Evolutionary conservation across 2,797 vertebrate species (phyloP), one percentile per base, ranked within the genome.

Genomic region (Oreonectes daqikongensis): DNA sequence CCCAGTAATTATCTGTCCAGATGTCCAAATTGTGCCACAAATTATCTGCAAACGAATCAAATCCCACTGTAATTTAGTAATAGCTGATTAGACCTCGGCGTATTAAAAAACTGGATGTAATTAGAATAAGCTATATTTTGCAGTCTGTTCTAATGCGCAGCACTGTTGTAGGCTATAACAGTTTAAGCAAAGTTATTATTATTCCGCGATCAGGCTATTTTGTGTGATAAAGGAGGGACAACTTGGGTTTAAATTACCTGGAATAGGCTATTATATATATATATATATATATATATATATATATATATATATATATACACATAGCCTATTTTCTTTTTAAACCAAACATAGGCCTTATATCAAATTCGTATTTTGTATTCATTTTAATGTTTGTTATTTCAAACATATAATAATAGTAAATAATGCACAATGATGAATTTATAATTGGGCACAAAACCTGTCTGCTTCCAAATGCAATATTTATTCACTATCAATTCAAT

Each of bases 61-160:
- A 94, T 90, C 50, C 80, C 85, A 93, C 92, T 92, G 93, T 96
- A 95, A 98, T 97, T 95, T 95, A 94, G 94, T 96, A 96, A 96
- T 95, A 90, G 94, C 95, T 95, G 96, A 97, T 98, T 95, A 95
- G 91, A 78, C 79, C 48, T 91, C 90, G 90, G 92, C 91, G 91
- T 86, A 90, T 92, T 94, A 93, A 93, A 93, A 89, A 89, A 92
- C 92, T 91, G 93, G 89, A 91, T 90, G 92, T 93, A 92, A 91
- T 90, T 90, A 93, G 89, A 86, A 90, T 90, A 50, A 69, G 53
- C 42, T 50, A 91, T 93, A 91, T 91, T 91, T 69, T 91, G 90
- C 90, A 90, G 90, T 93, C 91, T 93, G 92, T 92, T 91, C 88
- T 80, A 88, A 92, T 89, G 91, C 92, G 91, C 91, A 90, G 26